Base-by-base conservation (phyloP, 2,797 vertebrate genomes). In the Ctenochaetus hawaiiensis region DNA sequence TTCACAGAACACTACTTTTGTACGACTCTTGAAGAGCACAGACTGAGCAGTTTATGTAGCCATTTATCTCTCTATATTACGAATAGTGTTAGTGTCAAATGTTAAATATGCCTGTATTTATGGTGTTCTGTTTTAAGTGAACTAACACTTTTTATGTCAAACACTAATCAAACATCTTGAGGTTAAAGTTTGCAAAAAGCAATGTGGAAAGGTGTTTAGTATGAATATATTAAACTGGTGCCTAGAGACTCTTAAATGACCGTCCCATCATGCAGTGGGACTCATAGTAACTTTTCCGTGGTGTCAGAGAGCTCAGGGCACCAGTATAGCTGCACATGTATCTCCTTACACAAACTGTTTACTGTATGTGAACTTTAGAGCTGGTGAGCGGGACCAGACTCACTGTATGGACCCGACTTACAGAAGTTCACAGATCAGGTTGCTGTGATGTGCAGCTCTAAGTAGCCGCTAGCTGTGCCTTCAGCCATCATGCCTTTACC, bases 291-390 rank as follows among this genome's bases (percentile, higher is more conserved):
- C 22, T 34, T 44, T 10, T 34, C 37, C 0, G n/a, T 49, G 0
- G 17, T 20, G 64, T 67, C 22, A 10, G 20, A 39, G 52, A 56
- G 22, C 57, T 39, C 10, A 8, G 67, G 37, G 51, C 61, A 16
- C 14, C 18, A 7, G 66, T 6, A 12, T 43, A 57, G 61, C 61
- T 17, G 52, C n/a, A 6, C 54, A 8, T 22, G 52, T 30, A 51
- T 80, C 71, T 81, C 49, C 58, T 80, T 70, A 71, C 80, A 70
- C 10, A 8, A 20, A 20, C 75, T 16, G 67, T 73, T 70, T 64
- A 59, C 60, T 20, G 30, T 6, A 13, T 39, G 66, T 62, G 60
- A 70, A 84, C 81, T 66, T 3, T 44, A 68, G 75, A 72, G 57
- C 51, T n/a, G 78, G n/a, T 34, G 65, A 59, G 67, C 64, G 65